A percentile compares a stretch with the other conserved stretches of the same genome.
phyloP scores from a whole-genome alignment of 2,113 vertebrate genomes.

The Turnix velox region DNA sequence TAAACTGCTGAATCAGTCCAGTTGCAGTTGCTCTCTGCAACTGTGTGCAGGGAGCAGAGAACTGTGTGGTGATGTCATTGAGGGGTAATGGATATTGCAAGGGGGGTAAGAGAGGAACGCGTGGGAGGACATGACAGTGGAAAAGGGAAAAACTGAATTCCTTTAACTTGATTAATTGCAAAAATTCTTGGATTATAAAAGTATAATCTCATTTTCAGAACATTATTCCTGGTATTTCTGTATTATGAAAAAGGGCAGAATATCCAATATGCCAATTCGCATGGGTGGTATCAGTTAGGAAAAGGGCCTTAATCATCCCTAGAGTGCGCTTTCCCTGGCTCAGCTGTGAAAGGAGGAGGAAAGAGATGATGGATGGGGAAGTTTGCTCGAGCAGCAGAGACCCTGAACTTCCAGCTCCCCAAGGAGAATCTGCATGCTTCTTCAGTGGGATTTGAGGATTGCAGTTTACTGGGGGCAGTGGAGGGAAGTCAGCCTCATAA shows the following conservation, averaged over 20 bases:
- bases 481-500: neutral
- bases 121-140: neutral
- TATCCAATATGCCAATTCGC: neutral
- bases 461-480: neutral
- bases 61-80: neutral
- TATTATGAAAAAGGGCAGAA: neutral
- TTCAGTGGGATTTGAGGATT: neutral
- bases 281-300: neutral
- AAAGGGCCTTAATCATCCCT: neutral
- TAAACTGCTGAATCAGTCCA: neutral
- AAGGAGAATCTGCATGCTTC: neutral
- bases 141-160: neutral
- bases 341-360: neutral
- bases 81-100: neutral
- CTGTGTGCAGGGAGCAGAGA: too few relatives aligned
- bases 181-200: neutral
- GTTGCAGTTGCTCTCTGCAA: neutral
- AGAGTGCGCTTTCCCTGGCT: neutral
- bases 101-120: neutral
- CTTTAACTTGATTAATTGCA: neutral
- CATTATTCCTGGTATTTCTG: neutral
- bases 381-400: neutral
- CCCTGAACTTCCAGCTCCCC: neutral
- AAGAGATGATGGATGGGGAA: neutral
- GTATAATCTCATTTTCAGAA: neutral